Evolutionary conservation across 1,140 invertebrate genomes (phyloP).

Genomic region (Drosophila chauvacae): DNA sequence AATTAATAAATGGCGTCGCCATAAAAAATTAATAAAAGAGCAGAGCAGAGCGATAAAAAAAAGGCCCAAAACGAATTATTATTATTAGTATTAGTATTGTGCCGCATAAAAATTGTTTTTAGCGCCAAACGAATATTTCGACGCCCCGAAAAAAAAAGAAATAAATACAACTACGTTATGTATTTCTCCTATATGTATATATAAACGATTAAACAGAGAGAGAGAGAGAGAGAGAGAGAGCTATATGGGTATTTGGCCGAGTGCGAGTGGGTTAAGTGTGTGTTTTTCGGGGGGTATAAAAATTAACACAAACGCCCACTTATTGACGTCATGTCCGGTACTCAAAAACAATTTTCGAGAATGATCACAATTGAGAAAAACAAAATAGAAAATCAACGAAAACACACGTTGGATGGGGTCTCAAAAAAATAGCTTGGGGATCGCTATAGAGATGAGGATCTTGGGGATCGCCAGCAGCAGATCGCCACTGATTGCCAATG

Average conservation of each 20-base stretch:
- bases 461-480: slow-evolving; percentile 5
- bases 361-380: slow-evolving; percentile 82
- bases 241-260: slow-evolving; percentile 1
- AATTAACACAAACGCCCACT: slow-evolving; percentile 83
- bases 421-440: not conserved
- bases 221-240: not conserved
- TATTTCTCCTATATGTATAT: slow-evolving; percentile 3
- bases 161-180: slow-evolving; percentile 28
- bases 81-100: slow-evolving; percentile 68
- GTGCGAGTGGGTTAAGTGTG: slow-evolving; percentile 41
- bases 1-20: slow-evolving; percentile 56
- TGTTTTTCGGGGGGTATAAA: slow-evolving; percentile 55
- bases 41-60: slow-evolving; percentile 42
- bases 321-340: slow-evolving; percentile 83
- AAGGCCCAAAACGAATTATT: slow-evolving; percentile 50
- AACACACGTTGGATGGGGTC: slow-evolving; percentile 39
- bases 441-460: not conserved
- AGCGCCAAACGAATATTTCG: slow-evolving; percentile 41
- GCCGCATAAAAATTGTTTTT: slow-evolving; percentile 56
- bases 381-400: slow-evolving; percentile 80
- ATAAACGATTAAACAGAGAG: slow-evolving; percentile 3
- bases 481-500: slow-evolving; percentile 66
- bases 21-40: slow-evolving; percentile 40
- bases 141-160: slow-evolving; percentile 22
- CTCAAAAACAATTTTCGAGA: slow-evolving; percentile 83